Base-by-base conservation (phyloP, 2,797 vertebrate genomes). In the Mormyrus proboscirostris region DNA sequence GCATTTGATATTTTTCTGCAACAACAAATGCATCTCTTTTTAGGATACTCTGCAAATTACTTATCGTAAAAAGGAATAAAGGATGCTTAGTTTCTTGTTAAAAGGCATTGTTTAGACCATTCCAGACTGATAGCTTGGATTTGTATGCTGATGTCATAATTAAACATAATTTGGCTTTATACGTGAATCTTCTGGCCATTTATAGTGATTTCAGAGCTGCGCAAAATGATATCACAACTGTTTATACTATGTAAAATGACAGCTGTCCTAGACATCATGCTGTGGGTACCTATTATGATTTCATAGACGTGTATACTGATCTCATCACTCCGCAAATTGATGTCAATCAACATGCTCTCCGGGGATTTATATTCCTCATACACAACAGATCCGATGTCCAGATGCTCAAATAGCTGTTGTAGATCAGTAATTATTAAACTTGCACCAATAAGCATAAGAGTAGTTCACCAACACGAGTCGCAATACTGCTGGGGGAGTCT, bases 251-350 rank as follows among this genome's bases (percentile, higher is more conserved):
- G 19, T 84, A 4, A 9, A 47, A 22, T 84, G 44, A 84, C 47
- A 84, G 82, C 19, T 50, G 82, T 25, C 19, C 47, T 2, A 25
- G 47, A 9, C n/a, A 10, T 47, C 47, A 84, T 12, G n/a, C 47
- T 19, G 82, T 5, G 1, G 47, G 22, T 4, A 55, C 4, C 19
- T 51, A 51, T 29, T 51, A 84, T 25, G 47, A 14, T 84, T 84
- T 84, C 82, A 50, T 82, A 82, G 38, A 82, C 4, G 82, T 47
- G 82, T 47, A 14, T 6, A 53, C 84, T 33, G 51, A 55, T 86
- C 84, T 86, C 84, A 86, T 86, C 49, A 86, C 84, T 86, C 49
- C 38, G 49, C 22, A 86, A 25, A 86, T 38, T 86, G 84, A 55
- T 86, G 84, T 55, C 84, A 86, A 86, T 86, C 84, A 86, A 53